Base-by-base conservation (phyloP, 2,797 vertebrate genomes). In the Hapalemur alaotrensis region DNA sequence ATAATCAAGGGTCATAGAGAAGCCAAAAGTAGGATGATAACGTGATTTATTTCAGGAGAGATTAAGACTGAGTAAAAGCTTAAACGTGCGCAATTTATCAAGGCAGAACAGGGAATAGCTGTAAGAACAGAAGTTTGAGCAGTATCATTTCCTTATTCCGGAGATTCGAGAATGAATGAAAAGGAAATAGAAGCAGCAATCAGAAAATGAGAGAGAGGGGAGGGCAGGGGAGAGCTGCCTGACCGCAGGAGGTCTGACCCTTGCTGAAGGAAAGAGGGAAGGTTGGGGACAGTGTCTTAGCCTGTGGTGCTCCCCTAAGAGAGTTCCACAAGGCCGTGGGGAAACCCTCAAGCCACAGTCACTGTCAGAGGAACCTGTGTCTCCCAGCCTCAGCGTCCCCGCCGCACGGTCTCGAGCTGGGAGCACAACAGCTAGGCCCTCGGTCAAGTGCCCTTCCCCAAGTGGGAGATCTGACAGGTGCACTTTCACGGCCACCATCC, bases 181-280 rank as follows among this genome's bases (percentile, higher is more conserved):
- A 72, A 92, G 35, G 46, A 89, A 93, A 80, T 10, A 63, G 80
- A 86, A 63, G 84, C 73, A 61, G 43, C 17, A 25, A 78, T 41
- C 61, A 32, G 78, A 85, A 67, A 63, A 91, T 1, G 3, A 59
- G 50, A 63, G 8, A 8, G 11, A 50, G 32, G 50, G 5, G 30
- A 22, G 63, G 4, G 13, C 2, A 52, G 3, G 25, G 5, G 35
- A 80, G 41, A 25, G 8, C 54, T 9, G 7, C 25, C 41, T 17
- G 13, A 28, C 73, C 11, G 30, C 30, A 18, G 6, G 30, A 30
- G 61, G 63, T 46, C 41, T 30, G 75, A 75, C 5, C 20, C 43
- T 30, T 4, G 18, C 7, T 38, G 32, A 32, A 38, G 7, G 46
- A 35, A 30, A 22, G 9, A 25, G 57, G 38, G 86, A 41, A 79